Evolutionary conservation across 2,888 invertebrate species (phyloP), one percentile per base, ranked within the genome.

Genomic region (Morpho helenor): DNA sequence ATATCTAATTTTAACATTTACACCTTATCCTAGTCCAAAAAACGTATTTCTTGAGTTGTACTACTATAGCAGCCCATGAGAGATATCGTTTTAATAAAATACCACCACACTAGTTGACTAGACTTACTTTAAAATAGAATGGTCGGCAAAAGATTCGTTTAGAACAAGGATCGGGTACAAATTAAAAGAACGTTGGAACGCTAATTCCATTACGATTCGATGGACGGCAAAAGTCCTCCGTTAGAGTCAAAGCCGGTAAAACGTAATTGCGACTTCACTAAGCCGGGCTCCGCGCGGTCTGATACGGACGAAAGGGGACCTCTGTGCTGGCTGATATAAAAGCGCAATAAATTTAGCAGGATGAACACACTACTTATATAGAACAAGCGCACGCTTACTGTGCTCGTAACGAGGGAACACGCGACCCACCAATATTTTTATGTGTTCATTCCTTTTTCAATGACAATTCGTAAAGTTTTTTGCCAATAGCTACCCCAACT

Each of bases 311-410:
- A 82, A 85, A 87, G 85, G 87, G 88, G 85, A 82, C 83, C 82
- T 80, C 85, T 79, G 85, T 87, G 87, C 86, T 86, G 87, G 85
- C 84, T 86, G 87, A 89, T 89, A 89, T 89, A 89, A 88, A 88
- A 88, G 88, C 87, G 83, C 87, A 87, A 89, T 90, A 90, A 90
- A 90, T 90, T 90, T 86, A 85, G 86, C 87, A 87, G 89, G 88
- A 90, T 90, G 87, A 88, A 89, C 89, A 85, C 87, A 88, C 88
- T 88, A 88, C 87, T 88, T 89, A 87, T 84, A 86, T 77, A 81
- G 83, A 81, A 80, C 81, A 80, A 79, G 83, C 82, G 80, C 79
- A 82, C 79, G 79, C 78, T 79, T 80, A 73, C 79, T 52, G 61
- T 61, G 55, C 54, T 53, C 81, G 79, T 84, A 84, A 82, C 84